These are phyloP conservation scores for Myotis davidii DNA, from an alignment of 2,113 vertebrate species.

Conservation along the genomic window DNA sequence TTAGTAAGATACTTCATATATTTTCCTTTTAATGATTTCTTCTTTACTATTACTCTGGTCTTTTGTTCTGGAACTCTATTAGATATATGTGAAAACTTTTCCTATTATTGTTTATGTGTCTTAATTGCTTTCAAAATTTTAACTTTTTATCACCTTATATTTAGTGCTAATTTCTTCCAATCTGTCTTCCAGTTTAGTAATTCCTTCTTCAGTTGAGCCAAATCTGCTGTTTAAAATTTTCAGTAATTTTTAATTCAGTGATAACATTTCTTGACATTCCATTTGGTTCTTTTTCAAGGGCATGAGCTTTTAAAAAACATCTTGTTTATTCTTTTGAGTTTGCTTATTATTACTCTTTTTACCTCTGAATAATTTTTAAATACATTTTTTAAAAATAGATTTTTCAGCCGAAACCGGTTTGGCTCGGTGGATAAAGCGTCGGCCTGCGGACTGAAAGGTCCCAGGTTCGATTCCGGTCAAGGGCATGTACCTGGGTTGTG, in stretches of 20 bases:
- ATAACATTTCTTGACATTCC: not conserved
- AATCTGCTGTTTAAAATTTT: conserved; percentile 20
- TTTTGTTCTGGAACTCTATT: not conserved
- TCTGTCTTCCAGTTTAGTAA: not conserved
- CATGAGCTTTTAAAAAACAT: not conserved
- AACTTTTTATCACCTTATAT: not conserved
- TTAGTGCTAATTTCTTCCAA: not conserved
- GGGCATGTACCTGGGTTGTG: no score
- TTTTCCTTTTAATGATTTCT: conserved; percentile 8
- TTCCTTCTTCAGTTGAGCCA: not conserved
- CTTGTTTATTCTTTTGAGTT: conserved; percentile 27
- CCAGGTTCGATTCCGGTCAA: no score
- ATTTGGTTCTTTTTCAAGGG: not conserved
- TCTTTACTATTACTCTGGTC: not conserved
- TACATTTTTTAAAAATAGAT: not conserved
- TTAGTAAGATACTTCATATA: not conserved
- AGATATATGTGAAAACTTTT: not conserved
- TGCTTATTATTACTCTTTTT: conserved; percentile 5
- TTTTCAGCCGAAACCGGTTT: not conserved
- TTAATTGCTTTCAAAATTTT: conserved; percentile 21
- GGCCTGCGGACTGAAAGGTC: no score
- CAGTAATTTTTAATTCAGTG: not conserved
- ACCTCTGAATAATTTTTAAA: conserved; percentile 28
- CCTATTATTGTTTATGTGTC: not conserved
- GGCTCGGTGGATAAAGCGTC: no score